Evolutionary conservation across 2,888 invertebrate species (phyloP).

Genomic region (Sinopyrophorus schimmeli): DNA sequence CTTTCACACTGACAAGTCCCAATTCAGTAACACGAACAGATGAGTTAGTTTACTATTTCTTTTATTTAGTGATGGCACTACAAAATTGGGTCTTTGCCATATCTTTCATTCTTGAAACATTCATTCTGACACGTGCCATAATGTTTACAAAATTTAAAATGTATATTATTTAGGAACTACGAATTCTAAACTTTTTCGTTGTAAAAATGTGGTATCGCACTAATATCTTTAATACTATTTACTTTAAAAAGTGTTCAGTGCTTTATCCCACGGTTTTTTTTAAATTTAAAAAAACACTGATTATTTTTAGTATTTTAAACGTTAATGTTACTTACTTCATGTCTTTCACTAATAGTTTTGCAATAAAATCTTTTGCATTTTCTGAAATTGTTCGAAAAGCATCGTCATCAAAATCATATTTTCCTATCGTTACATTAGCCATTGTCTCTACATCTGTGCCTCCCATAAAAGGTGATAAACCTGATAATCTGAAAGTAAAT

Average conservation of each 20-base stretch:
- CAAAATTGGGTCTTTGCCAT: slow-evolving; percentile 39
- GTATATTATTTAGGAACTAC: too few species aligned
- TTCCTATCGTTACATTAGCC: slow-evolving; percentile 97
- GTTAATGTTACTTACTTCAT: slow-evolving; percentile 76
- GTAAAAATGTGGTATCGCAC: too few species aligned
- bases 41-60: slow-evolving; percentile 17
- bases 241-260: too few species aligned
- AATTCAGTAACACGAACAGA: slow-evolving; percentile 45
- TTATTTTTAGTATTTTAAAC: too few species aligned
- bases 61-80: slow-evolving; percentile 23
- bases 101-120: slow-evolving; percentile 12
- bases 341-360: slow-evolving; percentile 87
- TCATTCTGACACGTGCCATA: slow-evolving; percentile 4
- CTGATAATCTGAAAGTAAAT: slow-evolving; percentile 71
- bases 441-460: slow-evolving; percentile 97
- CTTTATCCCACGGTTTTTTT: too few species aligned
- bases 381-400: slow-evolving; percentile 93
- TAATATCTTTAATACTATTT: too few species aligned
- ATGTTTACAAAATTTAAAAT: neutral
- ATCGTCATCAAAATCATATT: slow-evolving; percentile 97
- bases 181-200: too few species aligned
- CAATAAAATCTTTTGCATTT: slow-evolving; percentile 95
- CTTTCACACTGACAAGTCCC: slow-evolving; percentile 41
- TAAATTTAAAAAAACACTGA: too few species aligned
- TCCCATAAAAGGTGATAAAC: slow-evolving; percentile 98